Evolutionary conservation across 2,888 invertebrate genomes (phyloP), one percentile per base, ranked within the genome.

Genomic region (Eupsilia transversa): DNA sequence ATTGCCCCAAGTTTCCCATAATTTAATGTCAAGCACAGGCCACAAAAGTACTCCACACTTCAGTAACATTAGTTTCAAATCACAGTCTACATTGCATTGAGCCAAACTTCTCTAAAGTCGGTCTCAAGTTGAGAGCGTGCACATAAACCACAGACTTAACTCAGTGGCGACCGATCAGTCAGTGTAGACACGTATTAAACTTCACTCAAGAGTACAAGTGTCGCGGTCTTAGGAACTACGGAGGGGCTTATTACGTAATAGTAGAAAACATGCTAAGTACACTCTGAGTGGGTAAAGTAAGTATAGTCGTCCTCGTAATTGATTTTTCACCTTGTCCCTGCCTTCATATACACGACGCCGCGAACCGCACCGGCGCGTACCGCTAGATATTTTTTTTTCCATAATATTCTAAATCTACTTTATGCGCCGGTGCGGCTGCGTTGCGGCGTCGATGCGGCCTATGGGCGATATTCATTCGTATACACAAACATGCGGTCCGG

Each of bases 131-230:
- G n/a, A 27, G 52, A 43, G 71, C 65, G 52, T 57, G 78, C 72
- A 78, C 63, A 59, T 63, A 43, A 73, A 78, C 80, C 79, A 35
- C 78, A 23, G 52, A 9, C 56, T 63, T 35, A 66, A 61, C 72
- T 72, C n/a, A 6, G 35, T 43, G 38, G 38, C 61, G 14, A 43
- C 61, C 79, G 83, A 80, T 80, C 80, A 79, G 59, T 82, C 59
- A 82, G 77, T 82, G 77, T 57, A 78, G 83, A 68, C 80, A 82
- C 82, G 82, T 80, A 82, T 82, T 80, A 80, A 78, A 78, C 79
- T 82, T 49, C 66, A 72, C 46, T 66, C 43, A 43, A 77, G n/a
- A 38, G 38, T 54, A 14, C n/a, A 20, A 79, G 7, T 73, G 52
- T 60, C 46, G 43, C 35, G 43, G 35, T 49, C 20, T 52, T 27